Percentiles rank a stretch among this genome's conserved stretches.
Evolutionary conservation across 2,113 vertebrate genomes (phyloP).

Genomic region (Siphamia tubifer): DNA sequence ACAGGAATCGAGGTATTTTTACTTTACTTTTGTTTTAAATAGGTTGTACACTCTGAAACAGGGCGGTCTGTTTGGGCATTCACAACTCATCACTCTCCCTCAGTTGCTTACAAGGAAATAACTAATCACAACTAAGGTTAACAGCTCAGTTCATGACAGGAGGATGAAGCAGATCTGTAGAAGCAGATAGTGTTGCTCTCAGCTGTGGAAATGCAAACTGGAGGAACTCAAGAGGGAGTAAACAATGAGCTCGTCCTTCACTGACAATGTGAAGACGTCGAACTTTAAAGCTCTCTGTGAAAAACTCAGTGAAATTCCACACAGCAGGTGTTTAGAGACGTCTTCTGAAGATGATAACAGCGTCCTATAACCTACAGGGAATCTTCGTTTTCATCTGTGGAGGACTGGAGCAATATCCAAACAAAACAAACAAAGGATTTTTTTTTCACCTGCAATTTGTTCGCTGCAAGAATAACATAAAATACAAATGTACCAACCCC

Average conservation of each 20-base stretch:
- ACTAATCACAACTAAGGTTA: conserved; percentile 36
- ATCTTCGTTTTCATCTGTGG: conserved; percentile 14
- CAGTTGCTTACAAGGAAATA: not conserved
- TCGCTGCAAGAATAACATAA: not conserved
- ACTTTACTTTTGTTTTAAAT: not conserved
- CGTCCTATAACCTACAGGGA: not conserved
- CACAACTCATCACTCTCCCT: not conserved
- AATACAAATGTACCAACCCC: not conserved
- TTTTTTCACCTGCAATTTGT: conserved; percentile 10
- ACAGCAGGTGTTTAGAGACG: conserved; percentile 28
- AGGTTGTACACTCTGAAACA: not conserved
- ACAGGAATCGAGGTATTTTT: too few species aligned
- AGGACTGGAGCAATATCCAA: not conserved
- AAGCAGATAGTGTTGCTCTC: conserved; percentile 5
- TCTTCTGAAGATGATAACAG: conserved; percentile 15
- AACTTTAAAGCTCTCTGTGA: conserved; percentile 5
- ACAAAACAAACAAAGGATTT: not conserved
- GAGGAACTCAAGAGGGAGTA: conserved; percentile 3
- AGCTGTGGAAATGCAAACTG: not conserved
- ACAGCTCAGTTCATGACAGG: not conserved
- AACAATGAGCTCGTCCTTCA: conserved; percentile 29
- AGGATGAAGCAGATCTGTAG: not conserved
- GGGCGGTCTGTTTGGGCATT: conserved; percentile 25
- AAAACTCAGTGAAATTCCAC: conserved; percentile 1
- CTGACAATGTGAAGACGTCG: not conserved